These are phyloP conservation scores for Orchesellides sinensis DNA, from an alignment of 2,888 invertebrate species.

Conservation along the genomic window DNA sequence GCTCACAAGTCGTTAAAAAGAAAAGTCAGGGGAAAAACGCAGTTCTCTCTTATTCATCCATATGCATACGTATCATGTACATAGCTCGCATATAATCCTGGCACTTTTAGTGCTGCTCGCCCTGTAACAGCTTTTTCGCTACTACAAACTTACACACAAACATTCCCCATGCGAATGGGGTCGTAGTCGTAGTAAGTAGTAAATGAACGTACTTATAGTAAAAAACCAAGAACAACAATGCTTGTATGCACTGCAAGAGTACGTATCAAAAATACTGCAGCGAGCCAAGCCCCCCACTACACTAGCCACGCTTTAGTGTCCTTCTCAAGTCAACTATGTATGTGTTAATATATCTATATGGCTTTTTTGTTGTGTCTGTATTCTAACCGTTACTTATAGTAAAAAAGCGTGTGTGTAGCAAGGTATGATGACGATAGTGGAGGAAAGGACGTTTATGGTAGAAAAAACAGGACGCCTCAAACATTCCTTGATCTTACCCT, in stretches of 20 bases:
- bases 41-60: background rate
- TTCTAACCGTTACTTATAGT: too few species aligned
- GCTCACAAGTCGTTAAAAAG: background rate
- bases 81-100: background rate
- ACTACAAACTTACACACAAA: background rate
- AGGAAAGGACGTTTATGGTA: slow-evolving; percentile 9
- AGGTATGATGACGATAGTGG: background rate
- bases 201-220: background rate
- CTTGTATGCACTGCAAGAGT: background rate
- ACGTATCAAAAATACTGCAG: too few species aligned
- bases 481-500: slow-evolving; percentile 61
- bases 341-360: background rate
- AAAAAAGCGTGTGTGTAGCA: too few species aligned
- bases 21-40: background rate
- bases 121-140: background rate
- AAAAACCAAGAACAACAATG: background rate
- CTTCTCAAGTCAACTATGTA: background rate
- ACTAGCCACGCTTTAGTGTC: background rate
- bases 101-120: too few species aligned
- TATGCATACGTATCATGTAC: background rate
- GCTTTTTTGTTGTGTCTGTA: background rate
- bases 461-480: slow-evolving; percentile 19
- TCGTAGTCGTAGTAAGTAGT: slow-evolving; percentile 2
- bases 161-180: background rate
- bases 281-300: too few species aligned